Evolutionary conservation across 2,797 vertebrate species (phyloP).

Genomic region (Naso thynnoides): DNA sequence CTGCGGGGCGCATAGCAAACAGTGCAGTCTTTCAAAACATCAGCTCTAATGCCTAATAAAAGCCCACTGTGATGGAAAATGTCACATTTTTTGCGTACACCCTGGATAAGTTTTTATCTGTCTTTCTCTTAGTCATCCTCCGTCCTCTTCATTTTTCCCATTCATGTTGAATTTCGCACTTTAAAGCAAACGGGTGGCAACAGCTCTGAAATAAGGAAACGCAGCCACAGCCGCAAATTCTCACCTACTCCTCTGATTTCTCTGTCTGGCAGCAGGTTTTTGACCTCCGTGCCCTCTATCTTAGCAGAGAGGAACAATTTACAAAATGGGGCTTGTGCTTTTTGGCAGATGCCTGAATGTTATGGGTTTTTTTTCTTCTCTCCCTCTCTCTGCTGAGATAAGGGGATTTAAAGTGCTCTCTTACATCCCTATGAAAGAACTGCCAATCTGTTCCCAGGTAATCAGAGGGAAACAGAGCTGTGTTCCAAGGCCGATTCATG

Average conservation of each 20-base stretch:
- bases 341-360: constrained; percentile 70
- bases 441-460: constrained; percentile 84
- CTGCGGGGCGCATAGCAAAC: constrained; percentile 44
- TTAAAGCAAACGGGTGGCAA: constrained; percentile 38
- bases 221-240: constrained; percentile 54
- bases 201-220: constrained; percentile 28
- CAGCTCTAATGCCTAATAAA: constrained; percentile 22
- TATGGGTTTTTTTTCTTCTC: constrained; percentile 37
- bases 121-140: constrained; percentile 6
- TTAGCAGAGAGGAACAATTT: constrained; percentile 68
- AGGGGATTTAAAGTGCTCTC: constrained; percentile 77
- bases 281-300: constrained; percentile 59
- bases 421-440: constrained; percentile 76
- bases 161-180: constrained; percentile 63
- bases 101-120: constrained; percentile 18
- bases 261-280: constrained; percentile 66
- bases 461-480: constrained; percentile 75
- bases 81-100: neutral
- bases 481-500: constrained; percentile 66
- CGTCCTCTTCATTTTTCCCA: constrained; percentile 26
- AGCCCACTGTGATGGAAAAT: constrained; percentile 13
- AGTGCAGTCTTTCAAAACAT: constrained; percentile 23
- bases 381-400: constrained; percentile 70
- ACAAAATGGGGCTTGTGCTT: constrained; percentile 70
- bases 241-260: constrained; percentile 54